Evolutionary conservation across 2,113 vertebrate genomes (phyloP).

Genomic region (Ceratotherium simum): DNA sequence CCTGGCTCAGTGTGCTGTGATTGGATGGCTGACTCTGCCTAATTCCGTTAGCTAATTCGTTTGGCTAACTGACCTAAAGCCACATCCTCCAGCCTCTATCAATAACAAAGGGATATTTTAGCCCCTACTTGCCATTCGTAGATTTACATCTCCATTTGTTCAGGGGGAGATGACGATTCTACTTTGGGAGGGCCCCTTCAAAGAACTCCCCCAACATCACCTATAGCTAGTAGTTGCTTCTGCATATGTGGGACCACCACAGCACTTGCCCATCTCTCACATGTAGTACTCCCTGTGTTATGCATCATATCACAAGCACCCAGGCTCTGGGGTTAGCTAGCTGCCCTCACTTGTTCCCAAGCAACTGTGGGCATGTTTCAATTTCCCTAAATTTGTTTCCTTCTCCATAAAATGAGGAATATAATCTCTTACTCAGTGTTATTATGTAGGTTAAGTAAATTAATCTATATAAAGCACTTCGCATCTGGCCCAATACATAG

Average conservation of each 20-base stretch:
- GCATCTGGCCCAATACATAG: not conserved
- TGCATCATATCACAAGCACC: not conserved
- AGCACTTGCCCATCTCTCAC: not conserved
- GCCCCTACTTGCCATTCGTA: not conserved
- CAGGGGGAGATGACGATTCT: not conserved
- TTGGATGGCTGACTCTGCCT: not conserved
- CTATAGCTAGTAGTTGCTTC: not conserved
- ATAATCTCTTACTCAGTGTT: not conserved
- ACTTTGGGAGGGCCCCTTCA: not conserved
- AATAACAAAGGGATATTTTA: not conserved
- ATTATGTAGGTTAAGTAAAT: not conserved
- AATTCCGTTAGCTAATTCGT: not conserved
- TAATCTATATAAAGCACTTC: not conserved
- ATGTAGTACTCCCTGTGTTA: accelerated
- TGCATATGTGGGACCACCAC: not conserved
- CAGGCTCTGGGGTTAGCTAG: not conserved
- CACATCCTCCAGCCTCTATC: not conserved
- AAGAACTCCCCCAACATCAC: not conserved
- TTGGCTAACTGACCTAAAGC: not conserved
- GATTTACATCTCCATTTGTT: not conserved
- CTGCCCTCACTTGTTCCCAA: not conserved
- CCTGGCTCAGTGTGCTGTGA: too few relatives aligned
- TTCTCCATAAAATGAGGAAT: not conserved
- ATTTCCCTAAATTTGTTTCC: not conserved
- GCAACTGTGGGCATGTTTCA: not conserved